Evolutionary conservation across 2,888 invertebrate genomes (phyloP), one percentile per base, ranked within the genome.

Genomic region (Acronicta leporina): DNA sequence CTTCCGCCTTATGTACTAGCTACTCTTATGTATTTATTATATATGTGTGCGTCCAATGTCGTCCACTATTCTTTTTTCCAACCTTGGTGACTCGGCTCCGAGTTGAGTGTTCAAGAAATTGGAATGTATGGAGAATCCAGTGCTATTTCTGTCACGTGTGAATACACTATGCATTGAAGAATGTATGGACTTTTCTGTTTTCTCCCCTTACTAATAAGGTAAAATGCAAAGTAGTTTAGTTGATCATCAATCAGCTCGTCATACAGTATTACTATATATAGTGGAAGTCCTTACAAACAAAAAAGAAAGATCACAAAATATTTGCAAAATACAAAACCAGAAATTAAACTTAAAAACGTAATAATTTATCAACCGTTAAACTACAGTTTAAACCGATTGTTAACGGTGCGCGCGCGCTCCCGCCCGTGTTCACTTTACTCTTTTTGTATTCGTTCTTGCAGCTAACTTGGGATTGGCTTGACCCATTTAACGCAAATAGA

Each of bases 361-460:
- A 11, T 4, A 14, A 25, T 4, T 2, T 5, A 45, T 20, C 47
- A 65, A 53, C 47, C 38, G 16, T 55, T 71, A 73, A 80, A 68
- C 52, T 56, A 41, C 53, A 45, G 71, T 68, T 38, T 63, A 63
- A 66, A 64, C 61, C 42, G 15, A 14, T 33, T 44, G 44, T 55
- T 61, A 50, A 72, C 62, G 10, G 46, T 45, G 60, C 67, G 63
- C 66, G 56, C 47, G 68, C 71, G 72, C 64, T 65, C 65, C 77
- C 78, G 82, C 76, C 78, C 79, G 74, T 74, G 75, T 76, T 81
- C 85, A 89, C 83, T 92, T 92, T 92, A 92, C 92, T 94, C 92
- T 94, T 94, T 94, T 94, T 94, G 94, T 92, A 91, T 92, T 93
- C 86, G 91, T 92, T 93, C 89, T 92, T 92, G 91, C 92, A 88